phyloP scores from a whole-genome alignment of 2,888 invertebrate genomes.

The Torymus aiolomorphi region DNA sequence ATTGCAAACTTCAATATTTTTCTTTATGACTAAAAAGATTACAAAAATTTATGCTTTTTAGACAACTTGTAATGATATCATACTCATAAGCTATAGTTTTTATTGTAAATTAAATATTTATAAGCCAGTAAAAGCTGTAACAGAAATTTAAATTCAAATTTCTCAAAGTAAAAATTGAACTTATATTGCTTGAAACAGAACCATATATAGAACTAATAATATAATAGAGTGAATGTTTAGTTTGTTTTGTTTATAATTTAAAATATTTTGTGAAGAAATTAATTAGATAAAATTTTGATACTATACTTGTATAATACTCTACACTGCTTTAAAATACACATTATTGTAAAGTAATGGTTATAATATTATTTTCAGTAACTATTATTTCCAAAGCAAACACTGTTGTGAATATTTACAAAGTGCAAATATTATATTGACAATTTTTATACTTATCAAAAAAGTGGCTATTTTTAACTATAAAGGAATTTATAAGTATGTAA shows the following conservation, averaged over 20 bases:
- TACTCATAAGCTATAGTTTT: neutral
- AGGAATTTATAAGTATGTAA: slow-evolving; percentile 9
- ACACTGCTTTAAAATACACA: slow-evolving; percentile 15
- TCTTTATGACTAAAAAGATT: no score
- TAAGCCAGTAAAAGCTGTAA: neutral
- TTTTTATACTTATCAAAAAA: slow-evolving; percentile 34
- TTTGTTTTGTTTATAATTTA: slow-evolving; percentile 15
- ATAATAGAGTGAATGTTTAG: slow-evolving; percentile 6
- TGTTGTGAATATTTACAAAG: slow-evolving; percentile 29
- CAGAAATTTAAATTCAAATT: no score
- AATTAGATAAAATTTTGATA: slow-evolving; percentile 27
- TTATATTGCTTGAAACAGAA: no score
- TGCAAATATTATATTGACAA: slow-evolving; percentile 45
- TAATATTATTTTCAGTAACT: neutral
- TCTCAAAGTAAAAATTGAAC: no score
- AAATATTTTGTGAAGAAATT: slow-evolving; percentile 15
- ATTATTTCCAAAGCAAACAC: slow-evolving; percentile 13
- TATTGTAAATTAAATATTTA: neutral
- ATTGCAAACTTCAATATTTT: neutral
- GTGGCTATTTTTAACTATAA: slow-evolving; percentile 19
- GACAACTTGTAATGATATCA: slow-evolving; percentile 9
- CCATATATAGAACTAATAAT: neutral
- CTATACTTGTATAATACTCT: slow-evolving; percentile 36
- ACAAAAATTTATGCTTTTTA: no score
- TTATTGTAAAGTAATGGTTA: slow-evolving; percentile 12